Base-by-base conservation (phyloP, 2,888 invertebrate species). In the Oligia fasciuncula region DNA sequence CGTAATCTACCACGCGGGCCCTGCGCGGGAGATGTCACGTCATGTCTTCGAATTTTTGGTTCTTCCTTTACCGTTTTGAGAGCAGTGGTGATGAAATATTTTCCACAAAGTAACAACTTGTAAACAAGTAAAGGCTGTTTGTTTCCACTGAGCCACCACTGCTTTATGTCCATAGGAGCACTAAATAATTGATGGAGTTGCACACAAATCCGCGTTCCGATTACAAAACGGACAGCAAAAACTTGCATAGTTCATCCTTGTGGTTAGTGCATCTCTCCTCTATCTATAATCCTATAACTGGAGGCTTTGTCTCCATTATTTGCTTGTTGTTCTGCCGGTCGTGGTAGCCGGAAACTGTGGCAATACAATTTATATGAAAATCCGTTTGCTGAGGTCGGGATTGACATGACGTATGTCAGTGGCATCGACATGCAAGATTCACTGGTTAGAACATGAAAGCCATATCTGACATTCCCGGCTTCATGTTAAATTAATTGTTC, bases 281-380 rank as follows among this genome's bases (percentile, higher is more conserved):
- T 51, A 65, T 60, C 13, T 51, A 71, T 84, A 63, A 69, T 66
- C 35, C 67, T 62, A 63, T 77, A 68, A 82, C 40, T 76, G 60
- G 73, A 67, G 66, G 69, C 62, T 70, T 76, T 54, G 54, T 81
- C 40, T 85, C 23, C 51, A 86, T 79, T 74, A 79, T 83, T 83
- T 72, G 67, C 60, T 63, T 4, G 29, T 49, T 67, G 73, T 71
- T 74, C 68, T 73, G 23, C 57, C 51, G 63, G 40, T 54, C 46
- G 11, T 35, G 40, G 49, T 63, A 19, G 1, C 49, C 76, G 85
- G 85, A 79, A 65, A 51, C 76, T 67, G 62, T 6, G 62, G 51
- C 65, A 74, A 74, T 77, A 79, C 68, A 74, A 69, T 83, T 77
- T 73, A 72, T 79, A 79, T 79, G 79, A 83, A 76, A 72, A 79